A percentile compares a stretch with the other conserved stretches of the same genome.
These are phyloP conservation scores for Parus major DNA, from an alignment of 2,113 vertebrate species.

Conservation along the genomic window DNA sequence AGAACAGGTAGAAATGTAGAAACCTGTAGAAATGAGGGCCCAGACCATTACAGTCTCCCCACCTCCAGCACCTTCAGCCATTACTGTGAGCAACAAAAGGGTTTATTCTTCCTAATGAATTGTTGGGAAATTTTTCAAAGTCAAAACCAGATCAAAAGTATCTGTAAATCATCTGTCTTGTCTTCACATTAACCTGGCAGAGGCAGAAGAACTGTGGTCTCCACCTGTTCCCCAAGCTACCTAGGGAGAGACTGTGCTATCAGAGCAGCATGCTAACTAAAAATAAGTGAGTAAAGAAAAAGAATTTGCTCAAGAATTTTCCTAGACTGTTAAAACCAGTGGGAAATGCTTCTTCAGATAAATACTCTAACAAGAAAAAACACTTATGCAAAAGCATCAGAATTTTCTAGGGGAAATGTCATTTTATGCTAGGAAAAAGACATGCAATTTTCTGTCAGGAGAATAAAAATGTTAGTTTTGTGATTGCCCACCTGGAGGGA, in stretches of 20 bases:
- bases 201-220: neutral
- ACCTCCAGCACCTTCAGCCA: neutral
- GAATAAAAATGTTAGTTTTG: neutral
- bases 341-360: neutral
- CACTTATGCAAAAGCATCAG: neutral
- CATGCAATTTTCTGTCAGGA: neutral
- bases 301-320: neutral
- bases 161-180: neutral
- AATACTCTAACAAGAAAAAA: neutral
- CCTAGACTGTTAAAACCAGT: neutral
- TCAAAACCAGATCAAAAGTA: neutral
- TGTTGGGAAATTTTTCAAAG: neutral
- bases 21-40: neutral
- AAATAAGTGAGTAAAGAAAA: neutral
- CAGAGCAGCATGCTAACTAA: neutral
- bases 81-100: neutral
- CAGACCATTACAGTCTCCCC: neutral
- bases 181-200: neutral
- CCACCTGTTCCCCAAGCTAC: neutral
- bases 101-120: neutral
- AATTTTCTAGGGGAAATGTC: neutral
- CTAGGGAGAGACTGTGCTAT: neutral
- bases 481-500: neutral
- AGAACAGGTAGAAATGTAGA: neutral
- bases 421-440: neutral